A percentile compares a stretch with the other conserved stretches of the same genome.
phyloP scores from a whole-genome alignment of 1,140 invertebrate genomes.

The Euura saliciscinereae region DNA sequence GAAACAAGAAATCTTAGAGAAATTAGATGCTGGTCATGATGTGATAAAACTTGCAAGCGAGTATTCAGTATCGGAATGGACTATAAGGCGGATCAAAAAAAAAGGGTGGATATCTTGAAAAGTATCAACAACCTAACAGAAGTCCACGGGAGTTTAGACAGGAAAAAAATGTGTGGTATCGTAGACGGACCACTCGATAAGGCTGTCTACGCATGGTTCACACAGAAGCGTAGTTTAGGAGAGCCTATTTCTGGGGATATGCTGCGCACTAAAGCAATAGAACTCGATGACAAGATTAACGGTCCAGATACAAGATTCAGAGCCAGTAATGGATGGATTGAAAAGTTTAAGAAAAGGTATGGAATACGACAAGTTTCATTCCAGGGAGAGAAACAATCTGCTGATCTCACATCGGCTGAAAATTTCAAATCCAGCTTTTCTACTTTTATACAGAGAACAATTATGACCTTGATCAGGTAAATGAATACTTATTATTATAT shows the following conservation, averaged over 20 bases:
- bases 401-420: conserved; percentile 13
- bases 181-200: neutral
- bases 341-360: conserved; percentile 26
- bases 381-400: conserved; percentile 20
- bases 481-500: too few species aligned
- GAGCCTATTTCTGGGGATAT: neutral
- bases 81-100: too few species aligned
- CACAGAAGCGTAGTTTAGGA: neutral
- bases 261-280: neutral
- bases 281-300: neutral
- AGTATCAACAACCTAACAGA: too few species aligned
- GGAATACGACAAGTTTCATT: conserved; percentile 1
- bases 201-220: neutral
- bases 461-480: conserved; percentile 1
- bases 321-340: neutral
- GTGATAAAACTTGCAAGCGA: too few species aligned
- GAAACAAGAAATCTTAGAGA: too few species aligned
- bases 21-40: too few species aligned
- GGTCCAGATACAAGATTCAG: neutral
- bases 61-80: too few species aligned
- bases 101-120: too few species aligned
- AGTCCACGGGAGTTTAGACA: too few species aligned
- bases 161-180: too few species aligned
- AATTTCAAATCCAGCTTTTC: conserved; percentile 10
- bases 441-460: conserved; percentile 1